Evolutionary conservation across 2,113 vertebrate genomes (phyloP), one percentile per base, ranked within the genome.

Genomic region (Erythrolamprus reginae): DNA sequence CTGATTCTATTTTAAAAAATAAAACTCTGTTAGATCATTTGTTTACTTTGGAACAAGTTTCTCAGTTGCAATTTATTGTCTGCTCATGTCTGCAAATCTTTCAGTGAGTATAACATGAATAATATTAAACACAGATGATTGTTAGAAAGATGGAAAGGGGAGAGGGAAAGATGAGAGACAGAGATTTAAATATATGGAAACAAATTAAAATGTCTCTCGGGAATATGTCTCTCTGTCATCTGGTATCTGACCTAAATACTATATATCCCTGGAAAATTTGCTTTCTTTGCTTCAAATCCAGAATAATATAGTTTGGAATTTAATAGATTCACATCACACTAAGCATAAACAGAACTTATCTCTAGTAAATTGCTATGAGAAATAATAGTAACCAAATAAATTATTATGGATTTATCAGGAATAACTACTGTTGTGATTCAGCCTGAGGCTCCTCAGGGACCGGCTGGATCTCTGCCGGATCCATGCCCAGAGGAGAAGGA

Each of bases 11-110:
- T 17, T 21, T 84, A 82, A 93, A 45, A 92, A 51, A 2, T 0
- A 23, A 1, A 47, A 17, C 65, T 92, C 89, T 42, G 47, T 86
- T 58, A 88, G 85, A 86, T 92, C 84, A 70, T 33, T 83, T 86
- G 5, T 87, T 12, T 84, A 1, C 0, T 94, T 92, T 47, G 23
- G 91, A 0, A 33, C 61, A 4, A 87, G 91, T 9, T 47, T 65
- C 42, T 23, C 45, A 8, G 33, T 23, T 23, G 52, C 10, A 21
- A 50, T 48, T 82, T 55, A 9, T 42, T 87, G 90, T 4, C 33
- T 42, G 56, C 38, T 90, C 48, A 86, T 51, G 7, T 50, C 5
- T 50, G 10, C 8, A 90, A 47, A 70, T 52, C 13, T 17, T 77
- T 19, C 33, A 77, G 70, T 77, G 70, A 42, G 33, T 42, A 77